Percentiles rank a stretch among this genome's conserved stretches.
Evolutionary conservation across 1,140 invertebrate species (phyloP).

Genomic region (Neodiprion lecontei): DNA sequence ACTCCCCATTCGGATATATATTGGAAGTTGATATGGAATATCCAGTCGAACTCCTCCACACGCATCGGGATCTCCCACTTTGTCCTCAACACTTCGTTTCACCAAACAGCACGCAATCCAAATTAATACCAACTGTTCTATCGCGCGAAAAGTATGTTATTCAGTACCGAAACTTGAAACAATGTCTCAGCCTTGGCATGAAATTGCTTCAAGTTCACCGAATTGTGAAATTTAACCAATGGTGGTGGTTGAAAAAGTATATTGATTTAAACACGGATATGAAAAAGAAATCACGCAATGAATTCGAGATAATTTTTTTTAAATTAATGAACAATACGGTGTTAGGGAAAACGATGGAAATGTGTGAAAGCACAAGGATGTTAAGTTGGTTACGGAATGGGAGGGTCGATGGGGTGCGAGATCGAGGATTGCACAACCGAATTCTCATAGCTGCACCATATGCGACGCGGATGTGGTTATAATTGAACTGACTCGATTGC

Average conservation of each 20-base stretch:
- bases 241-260: slow-evolving; percentile 49
- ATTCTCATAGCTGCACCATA: slow-evolving; percentile 48
- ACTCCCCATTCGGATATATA: slow-evolving; percentile 53
- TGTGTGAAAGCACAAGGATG: slow-evolving; percentile 41
- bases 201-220: slow-evolving; percentile 50
- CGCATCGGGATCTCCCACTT: no score
- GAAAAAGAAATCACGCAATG: slow-evolving; percentile 41
- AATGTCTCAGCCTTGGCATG: slow-evolving; percentile 44
- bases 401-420: slow-evolving; percentile 30
- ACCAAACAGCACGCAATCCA: no score
- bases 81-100: no score
- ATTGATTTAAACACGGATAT: slow-evolving; percentile 54
- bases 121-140: no score
- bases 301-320: slow-evolving; percentile 58
- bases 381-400: slow-evolving; percentile 45
- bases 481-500: slow-evolving; percentile 25
- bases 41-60: no score
- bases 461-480: slow-evolving; percentile 51
- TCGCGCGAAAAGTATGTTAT: no score
- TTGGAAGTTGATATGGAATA: no score
- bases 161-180: slow-evolving; percentile 52
- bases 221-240: slow-evolving; percentile 53
- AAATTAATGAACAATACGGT: slow-evolving; percentile 58
- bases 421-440: slow-evolving; percentile 49
- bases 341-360: slow-evolving; percentile 61